A percentile compares a stretch with the other conserved stretches of the same genome.
These are phyloP conservation scores for Apis cerana DNA, from an alignment of 1,140 invertebrate species.

Conservation along the genomic window DNA sequence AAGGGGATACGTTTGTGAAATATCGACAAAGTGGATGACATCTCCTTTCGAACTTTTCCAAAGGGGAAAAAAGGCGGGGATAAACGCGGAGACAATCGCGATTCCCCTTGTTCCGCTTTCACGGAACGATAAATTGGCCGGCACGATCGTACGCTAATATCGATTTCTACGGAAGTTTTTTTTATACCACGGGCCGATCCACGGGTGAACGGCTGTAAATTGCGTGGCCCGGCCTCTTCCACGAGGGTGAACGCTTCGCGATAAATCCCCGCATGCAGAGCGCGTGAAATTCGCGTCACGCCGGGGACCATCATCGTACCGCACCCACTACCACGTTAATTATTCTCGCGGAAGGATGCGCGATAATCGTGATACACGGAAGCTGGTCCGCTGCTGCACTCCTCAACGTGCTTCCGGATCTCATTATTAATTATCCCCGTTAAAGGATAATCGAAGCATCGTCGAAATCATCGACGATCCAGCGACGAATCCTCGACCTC, in stretches of 20 bases:
- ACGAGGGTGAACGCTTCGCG: constrained; percentile 41
- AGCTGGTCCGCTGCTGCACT: neutral
- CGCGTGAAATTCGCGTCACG: constrained; percentile 37
- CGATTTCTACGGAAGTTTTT: constrained; percentile 13
- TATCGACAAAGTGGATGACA: constrained; percentile 12
- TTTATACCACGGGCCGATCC: neutral
- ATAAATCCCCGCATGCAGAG: constrained; percentile 50
- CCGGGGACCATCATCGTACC: constrained; percentile 45
- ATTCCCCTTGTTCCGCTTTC: neutral
- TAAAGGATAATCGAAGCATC: neutral
- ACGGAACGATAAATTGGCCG: neutral
- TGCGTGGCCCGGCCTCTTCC: constrained; percentile 21
- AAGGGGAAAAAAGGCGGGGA: neutral
- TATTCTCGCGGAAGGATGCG: constrained; percentile 45
- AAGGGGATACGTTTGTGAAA: neutral
- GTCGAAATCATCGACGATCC: neutral
- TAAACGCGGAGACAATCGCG: neutral
- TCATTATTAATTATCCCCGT: neutral
- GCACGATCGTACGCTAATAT: neutral
- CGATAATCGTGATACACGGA: constrained; percentile 42
- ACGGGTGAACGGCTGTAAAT: neutral
- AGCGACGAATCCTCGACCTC: neutral
- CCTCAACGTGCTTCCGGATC: constrained; percentile 12
- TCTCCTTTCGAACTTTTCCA: neutral
- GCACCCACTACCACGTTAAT: constrained; percentile 49